These are phyloP conservation scores for Aotus griseimembra DNA, from an alignment of 2,797 vertebrate species.

Conservation along the genomic window DNA sequence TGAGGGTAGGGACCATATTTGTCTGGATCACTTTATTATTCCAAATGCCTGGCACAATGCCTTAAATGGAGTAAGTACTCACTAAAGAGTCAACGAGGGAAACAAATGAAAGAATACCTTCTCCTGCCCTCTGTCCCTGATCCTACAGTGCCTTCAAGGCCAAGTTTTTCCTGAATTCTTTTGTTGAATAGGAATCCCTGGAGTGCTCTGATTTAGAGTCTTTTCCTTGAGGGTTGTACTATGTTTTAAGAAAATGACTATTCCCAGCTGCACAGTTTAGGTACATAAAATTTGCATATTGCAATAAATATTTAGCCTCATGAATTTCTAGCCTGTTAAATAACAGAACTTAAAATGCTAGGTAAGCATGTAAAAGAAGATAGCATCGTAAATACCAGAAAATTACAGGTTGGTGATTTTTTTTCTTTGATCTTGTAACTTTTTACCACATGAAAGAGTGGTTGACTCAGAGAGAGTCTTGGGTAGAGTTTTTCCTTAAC, in stretches of 20 bases:
- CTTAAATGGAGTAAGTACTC: neutral
- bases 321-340: conserved; percentile 81
- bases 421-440: conserved; percentile 73
- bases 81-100: neutral
- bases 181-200: conserved; percentile 41
- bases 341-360: conserved; percentile 82
- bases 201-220: conserved; percentile 71
- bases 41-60: neutral
- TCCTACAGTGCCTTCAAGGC: neutral
- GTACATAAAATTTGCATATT: conserved; percentile 80
- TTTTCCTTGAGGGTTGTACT: conserved; percentile 64
- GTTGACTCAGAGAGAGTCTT: neutral
- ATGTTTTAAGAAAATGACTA: conserved; percentile 80
- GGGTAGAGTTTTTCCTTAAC: neutral
- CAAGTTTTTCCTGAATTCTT: conserved; percentile 28
- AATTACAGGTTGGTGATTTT: conserved; percentile 77
- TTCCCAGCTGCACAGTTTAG: conserved; percentile 71
- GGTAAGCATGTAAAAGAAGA: conserved; percentile 81
- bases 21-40: neutral
- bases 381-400: conserved; percentile 78
- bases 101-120: neutral
- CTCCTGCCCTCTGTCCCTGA: neutral
- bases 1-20: neutral
- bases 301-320: conserved; percentile 81
- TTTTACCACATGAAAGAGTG: conserved; percentile 57